Base-by-base conservation (phyloP, 92 coral and sea anemone species). In the Porites divaricata region DNA sequence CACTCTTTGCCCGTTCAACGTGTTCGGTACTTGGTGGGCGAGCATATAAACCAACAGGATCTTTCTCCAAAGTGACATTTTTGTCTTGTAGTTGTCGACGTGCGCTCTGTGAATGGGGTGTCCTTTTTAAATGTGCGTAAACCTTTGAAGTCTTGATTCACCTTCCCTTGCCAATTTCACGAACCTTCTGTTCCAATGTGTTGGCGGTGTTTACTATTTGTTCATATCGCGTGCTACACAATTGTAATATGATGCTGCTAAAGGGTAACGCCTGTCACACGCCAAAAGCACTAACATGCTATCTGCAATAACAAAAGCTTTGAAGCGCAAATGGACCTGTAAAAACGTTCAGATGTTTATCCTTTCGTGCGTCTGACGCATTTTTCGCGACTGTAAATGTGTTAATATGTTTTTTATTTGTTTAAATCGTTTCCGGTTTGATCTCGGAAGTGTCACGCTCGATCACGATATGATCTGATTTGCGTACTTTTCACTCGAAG, bases 21-120 rank as follows among this genome's bases (percentile, higher is more conserved):
- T 23, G 19, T 19, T 13, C 22, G 74, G 22, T 17, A 21, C 22
- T 48, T 71, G 75, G 20, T 48, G 9, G 25, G 57, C 13, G 15
- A 73, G 63, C 2, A 20, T 20, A 9, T 52, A 21, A 73, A 73
- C 20, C 19, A 51, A 4, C 41, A 52, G 19, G 2, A 73, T 11
- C 22, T 24, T 17, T 50, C 24, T 23, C 77, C 77, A 73, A 50
- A 73, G 13, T 62, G 20, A 51, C 77, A 73, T 73, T 48, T 72
- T 58, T 22, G 22, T 52, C 13, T 73, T 17, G 63, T 13, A 4
- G 77, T 51, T 52, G 6, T 15, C 73, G 12, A 11, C 59, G 17
- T 13, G 14, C 25, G 41, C 8, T 50, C 59, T 71, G 19, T 22
- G 28, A 15, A 20, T 71, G 25, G 57, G 50, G 21, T 71, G 58